Base-by-base conservation (phyloP, 2,888 invertebrate genomes). In the Sclerodermus sp. region DNA sequence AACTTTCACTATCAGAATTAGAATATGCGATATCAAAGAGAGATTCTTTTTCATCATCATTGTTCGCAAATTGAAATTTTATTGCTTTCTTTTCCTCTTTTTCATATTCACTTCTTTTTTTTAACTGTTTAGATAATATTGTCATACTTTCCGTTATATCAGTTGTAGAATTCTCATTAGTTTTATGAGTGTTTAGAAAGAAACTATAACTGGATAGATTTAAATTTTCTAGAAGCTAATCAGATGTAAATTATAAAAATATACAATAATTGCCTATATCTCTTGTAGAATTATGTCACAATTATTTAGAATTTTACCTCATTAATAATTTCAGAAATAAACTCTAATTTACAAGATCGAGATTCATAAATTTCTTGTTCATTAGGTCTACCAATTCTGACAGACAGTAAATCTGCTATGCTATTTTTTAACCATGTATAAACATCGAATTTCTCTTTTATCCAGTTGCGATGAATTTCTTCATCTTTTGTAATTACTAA, bases 401-500 rank as follows among this genome's bases (percentile, higher is more conserved):
- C 47, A 10, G 63, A 60, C 13, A 67, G 49, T 15, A 66, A 57
- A 63, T 67, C 53, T n/a, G 67, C 66, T 6, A 62, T 30, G 30
- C 68, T 69, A 29, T 64, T 57, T 32, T 60, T 66, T 1, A 66
- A 53, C 65, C 69, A 72, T 3, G 62, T 65, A 17, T 62, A 65
- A 17, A 71, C 57, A 37, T 71, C 56, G 52, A 72, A 74, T 43
- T 68, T 73, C 10, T 73, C 64, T 15, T 55, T 51, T 34, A 79
- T 63, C 68, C 71, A 73, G 15, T 62, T 48, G 31, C 66, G 57
- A 50, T 81, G 79, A 10, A 63, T 53, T n/a, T 73, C 60, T 42
- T 70, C 68, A 5, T 69, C 67, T 47, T 71, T 71, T 0, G 78
- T 73, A 23, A 79, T 55, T 0, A 78, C 70, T 37, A 81, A 61